Evolutionary conservation across 2,888 invertebrate species (phyloP).

Genomic region (Drosophila tanythrix): DNA sequence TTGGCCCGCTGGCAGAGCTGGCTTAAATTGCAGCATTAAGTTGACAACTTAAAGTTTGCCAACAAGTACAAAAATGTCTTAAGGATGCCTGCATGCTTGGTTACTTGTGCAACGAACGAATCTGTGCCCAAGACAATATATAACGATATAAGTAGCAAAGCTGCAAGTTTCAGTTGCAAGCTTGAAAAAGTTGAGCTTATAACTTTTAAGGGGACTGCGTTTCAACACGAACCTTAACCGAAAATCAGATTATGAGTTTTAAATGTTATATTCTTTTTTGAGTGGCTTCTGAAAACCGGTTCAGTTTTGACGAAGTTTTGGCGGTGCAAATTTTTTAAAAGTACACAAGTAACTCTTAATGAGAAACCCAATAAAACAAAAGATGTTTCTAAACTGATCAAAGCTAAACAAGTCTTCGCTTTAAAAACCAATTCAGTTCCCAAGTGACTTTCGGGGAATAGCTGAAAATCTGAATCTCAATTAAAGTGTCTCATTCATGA

Average conservation of each 20-base stretch:
- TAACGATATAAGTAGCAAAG: neutral
- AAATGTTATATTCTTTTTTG: neutral
- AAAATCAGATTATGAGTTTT: neutral
- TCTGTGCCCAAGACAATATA: neutral
- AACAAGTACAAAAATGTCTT: slow-evolving; percentile 2
- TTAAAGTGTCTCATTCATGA: neutral
- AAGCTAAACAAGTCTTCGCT: neutral
- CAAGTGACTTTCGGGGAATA: neutral
- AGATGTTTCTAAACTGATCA: neutral
- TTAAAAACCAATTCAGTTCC: neutral
- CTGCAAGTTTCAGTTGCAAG: neutral
- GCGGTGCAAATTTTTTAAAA: neutral
- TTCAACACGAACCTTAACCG: neutral
- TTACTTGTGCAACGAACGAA: neutral
- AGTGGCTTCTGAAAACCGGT: neutral
- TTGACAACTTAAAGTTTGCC: slow-evolving; percentile 22
- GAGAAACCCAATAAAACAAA: too few relatives aligned
- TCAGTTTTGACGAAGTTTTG: neutral
- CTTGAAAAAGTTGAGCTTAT: neutral
- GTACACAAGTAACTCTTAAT: neutral
- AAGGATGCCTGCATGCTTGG: neutral
- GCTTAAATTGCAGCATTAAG: slow-evolving; percentile 22
- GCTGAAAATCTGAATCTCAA: neutral
- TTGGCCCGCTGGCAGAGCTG: slow-evolving; percentile 4
- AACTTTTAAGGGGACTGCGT: neutral